A percentile compares a stretch with the other conserved stretches of the same genome.
Conservation (phyloP, 2,888 invertebrate genomes). For the Lissonota sp. region DNA sequence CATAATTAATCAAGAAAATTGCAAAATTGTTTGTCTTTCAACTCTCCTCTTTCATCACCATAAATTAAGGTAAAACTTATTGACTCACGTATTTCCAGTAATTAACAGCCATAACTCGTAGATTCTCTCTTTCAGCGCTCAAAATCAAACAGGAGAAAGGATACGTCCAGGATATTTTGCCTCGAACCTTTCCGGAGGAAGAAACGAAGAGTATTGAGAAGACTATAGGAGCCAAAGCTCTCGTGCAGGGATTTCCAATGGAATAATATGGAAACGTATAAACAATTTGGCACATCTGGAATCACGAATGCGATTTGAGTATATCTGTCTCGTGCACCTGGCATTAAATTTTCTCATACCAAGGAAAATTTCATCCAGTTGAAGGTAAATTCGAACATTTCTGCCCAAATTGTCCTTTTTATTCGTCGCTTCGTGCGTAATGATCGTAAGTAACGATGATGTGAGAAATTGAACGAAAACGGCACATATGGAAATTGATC, state of each 20-base stretch:
- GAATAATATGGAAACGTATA: background rate
- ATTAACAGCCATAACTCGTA: conserved; percentile 52
- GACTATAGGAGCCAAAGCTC: conserved; percentile 11
- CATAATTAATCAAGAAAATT: too few relatives aligned
- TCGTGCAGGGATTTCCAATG: conserved; percentile 6
- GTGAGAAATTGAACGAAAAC: too few relatives aligned
- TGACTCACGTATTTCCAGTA: conserved; percentile 68
- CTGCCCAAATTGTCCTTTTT: too few relatives aligned
- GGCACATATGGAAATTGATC: too few relatives aligned
- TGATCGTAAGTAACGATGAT: too few relatives aligned
- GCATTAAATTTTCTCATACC: conserved; percentile 11
- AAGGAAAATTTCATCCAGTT: conserved; percentile 1
- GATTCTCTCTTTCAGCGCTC: conserved; percentile 4
- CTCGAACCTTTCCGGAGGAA: background rate
- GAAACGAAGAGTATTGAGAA: conserved; percentile 34
- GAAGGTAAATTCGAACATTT: too few relatives aligned
- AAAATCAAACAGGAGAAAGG: too few relatives aligned
- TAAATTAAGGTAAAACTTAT: background rate
- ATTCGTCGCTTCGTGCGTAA: too few relatives aligned
- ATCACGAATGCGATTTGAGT: conserved; percentile 54
- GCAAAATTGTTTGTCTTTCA: background rate
- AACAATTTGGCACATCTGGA: conserved; percentile 20
- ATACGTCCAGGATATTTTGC: too few relatives aligned
- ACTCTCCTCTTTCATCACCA: conserved; percentile 1
- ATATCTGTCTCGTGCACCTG: conserved; percentile 35